Base-by-base conservation (phyloP, 2,113 vertebrate genomes). In the Vidua macroura region DNA sequence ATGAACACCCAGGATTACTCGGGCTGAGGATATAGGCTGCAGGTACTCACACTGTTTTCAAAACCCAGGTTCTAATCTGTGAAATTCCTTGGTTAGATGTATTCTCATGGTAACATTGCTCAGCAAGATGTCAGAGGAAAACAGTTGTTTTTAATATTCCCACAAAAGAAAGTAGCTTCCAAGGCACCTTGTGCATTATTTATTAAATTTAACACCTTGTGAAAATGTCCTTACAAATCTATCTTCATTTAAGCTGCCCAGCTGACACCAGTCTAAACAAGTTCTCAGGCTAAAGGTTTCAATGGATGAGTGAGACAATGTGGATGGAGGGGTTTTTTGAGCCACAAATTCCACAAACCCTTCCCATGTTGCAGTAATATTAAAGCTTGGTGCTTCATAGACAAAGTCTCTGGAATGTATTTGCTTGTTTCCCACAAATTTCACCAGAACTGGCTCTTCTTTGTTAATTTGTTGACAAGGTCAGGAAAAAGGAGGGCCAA, bases 371-470 rank as follows among this genome's bases (percentile, higher is more conserved):
- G 33, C 35, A 86, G 62, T 92, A 92, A 87, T 93, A 87, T 93
- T 87, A 77, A 93, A 70, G 23, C 25, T 56, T 79, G 39, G 72
- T 76, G 59, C 52, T 46, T 94, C 70, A 43, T 10, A 79, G 52
- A 14, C 43, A 93, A 66, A 13, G 46, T 66, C n/a, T 90, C n/a
- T 82, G 75, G 53, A 93, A 96, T 56, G 10, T 37, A 77, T 82
- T 82, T 82, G 31, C 53, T 53, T 69, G 15, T 51, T 67, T 95
- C 73, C 60, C 77, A 93, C 56, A 96, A 81, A 94, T 95, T 60
- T 67, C 25, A 72, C 23, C 48, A 59, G 46, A 91, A 90, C 46
- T 83, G 37, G 14, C 6, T 66, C 33, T 55, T 92, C 44, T 87
- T 76, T 17, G 25, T 62, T 67, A 79, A 80, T 25, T 60, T 92